These are phyloP conservation scores for Globia sparganii DNA, from an alignment of 2,888 invertebrate genomes.

Conservation along the genomic window DNA sequence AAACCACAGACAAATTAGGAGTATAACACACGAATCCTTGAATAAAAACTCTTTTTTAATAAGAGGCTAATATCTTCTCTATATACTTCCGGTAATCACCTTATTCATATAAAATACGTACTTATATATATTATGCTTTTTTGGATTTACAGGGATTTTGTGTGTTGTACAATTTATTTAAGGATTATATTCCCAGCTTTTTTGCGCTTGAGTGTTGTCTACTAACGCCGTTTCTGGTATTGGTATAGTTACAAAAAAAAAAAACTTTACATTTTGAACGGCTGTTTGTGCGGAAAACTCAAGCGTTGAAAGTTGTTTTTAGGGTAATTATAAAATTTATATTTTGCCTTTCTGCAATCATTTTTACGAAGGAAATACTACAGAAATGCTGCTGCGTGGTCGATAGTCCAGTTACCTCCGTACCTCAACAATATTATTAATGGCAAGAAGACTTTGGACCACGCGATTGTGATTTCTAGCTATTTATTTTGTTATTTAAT, in stretches of 20 bases:
- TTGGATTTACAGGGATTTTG: slow-evolving; percentile 32
- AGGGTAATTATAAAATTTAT: slow-evolving; percentile 78
- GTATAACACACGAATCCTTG: slow-evolving; percentile 53
- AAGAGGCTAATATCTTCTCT: slow-evolving; percentile 8
- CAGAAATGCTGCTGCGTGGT: slow-evolving; percentile 80
- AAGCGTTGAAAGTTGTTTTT: slow-evolving; percentile 68
- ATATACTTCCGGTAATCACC: slow-evolving; percentile 48
- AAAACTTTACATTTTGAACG: slow-evolving; percentile 10
- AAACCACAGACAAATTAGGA: slow-evolving; percentile 56
- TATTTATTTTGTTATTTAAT: slow-evolving; percentile 87
- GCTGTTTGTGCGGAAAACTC: slow-evolving; percentile 57
- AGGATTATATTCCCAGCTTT: slow-evolving; percentile 73
- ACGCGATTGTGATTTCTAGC: slow-evolving; percentile 80
- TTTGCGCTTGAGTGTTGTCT: slow-evolving; percentile 68
- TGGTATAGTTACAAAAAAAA: slow-evolving; percentile 28
- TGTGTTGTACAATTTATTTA: slow-evolving; percentile 63
- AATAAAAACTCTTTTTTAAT: not conserved
- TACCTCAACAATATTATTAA: slow-evolving; percentile 59
- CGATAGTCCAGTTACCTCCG: slow-evolving; percentile 64
- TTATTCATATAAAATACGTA: slow-evolving; percentile 54
- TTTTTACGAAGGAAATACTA: slow-evolving; percentile 85
- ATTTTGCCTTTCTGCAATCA: slow-evolving; percentile 87
- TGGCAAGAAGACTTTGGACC: slow-evolving; percentile 67
- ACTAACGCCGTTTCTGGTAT: slow-evolving; percentile 30
- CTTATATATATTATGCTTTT: slow-evolving; percentile 15